These are phyloP conservation scores for Cyrtorhinus lividipennis DNA, from an alignment of 1,140 invertebrate genomes.

Conservation along the genomic window DNA sequence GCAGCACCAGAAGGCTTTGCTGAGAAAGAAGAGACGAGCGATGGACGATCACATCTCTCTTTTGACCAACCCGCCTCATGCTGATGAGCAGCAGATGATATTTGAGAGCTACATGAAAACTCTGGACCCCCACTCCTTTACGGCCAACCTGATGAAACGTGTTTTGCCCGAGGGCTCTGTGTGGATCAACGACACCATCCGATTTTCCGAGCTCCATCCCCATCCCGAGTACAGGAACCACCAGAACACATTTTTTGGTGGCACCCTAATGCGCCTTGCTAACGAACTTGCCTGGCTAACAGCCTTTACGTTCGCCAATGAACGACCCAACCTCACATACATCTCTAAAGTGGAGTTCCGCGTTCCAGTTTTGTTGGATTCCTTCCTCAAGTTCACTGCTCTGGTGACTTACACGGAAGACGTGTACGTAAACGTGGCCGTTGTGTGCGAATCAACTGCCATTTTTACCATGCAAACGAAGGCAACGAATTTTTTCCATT, in stretches of 20 bases:
- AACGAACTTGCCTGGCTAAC: slow-evolving; percentile 56
- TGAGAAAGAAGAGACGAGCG: slow-evolving; percentile 36
- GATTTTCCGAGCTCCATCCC: slow-evolving; percentile 49
- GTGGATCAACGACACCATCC: slow-evolving; percentile 49
- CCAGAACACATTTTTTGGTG: slow-evolving; percentile 71
- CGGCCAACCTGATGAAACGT: slow-evolving; percentile 33
- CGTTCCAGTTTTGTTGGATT: not conserved
- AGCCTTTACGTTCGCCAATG: slow-evolving; percentile 31
- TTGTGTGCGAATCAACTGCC: not conserved
- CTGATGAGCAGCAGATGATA: slow-evolving; percentile 48
- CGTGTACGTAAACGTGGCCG: not conserved
- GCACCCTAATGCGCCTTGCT: slow-evolving; percentile 63
- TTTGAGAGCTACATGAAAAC: slow-evolving; percentile 51
- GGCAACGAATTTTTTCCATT: slow-evolving; percentile 5
- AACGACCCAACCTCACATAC: not conserved
- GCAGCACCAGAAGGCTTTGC: not conserved
- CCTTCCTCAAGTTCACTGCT: slow-evolving; percentile 8
- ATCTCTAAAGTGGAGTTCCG: slow-evolving; percentile 3
- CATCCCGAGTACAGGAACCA: slow-evolving; percentile 55
- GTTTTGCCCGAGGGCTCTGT: slow-evolving; percentile 40
- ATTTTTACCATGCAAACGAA: not conserved
- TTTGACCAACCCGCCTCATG: slow-evolving; percentile 45
- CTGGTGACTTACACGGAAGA: not conserved
- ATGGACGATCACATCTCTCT: slow-evolving; percentile 37
- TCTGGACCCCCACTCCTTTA: slow-evolving; percentile 33